Conservation (phyloP, 2,113 vertebrate species). For the Chamaetylas fuelleborni region DNA sequence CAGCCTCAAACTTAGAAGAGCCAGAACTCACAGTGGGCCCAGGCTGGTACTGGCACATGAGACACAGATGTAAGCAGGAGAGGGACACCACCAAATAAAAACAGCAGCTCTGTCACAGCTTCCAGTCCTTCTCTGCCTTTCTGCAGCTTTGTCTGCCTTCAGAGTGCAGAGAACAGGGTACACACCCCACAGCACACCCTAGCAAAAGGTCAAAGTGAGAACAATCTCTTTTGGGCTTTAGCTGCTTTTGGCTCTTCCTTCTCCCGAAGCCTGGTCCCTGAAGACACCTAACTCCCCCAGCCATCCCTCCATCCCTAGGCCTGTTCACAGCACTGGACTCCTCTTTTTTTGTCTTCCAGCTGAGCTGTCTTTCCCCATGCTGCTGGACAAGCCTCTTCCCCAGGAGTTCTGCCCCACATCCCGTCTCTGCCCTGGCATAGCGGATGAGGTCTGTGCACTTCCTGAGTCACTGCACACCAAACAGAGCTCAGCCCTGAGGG, state of each 20-base stretch:
- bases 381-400: fast-evolving
- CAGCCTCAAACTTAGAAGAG: neutral
- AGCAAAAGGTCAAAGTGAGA: neutral
- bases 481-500: neutral
- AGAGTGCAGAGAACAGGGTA: fast-evolving
- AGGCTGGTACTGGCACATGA: fast-evolving
- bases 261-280: neutral
- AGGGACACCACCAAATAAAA: neutral
- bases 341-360: neutral
- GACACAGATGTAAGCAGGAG: fast-evolving
- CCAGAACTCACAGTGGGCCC: neutral
- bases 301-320: neutral
- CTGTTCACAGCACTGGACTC: neutral
- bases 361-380: neutral
- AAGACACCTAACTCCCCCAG: neutral
- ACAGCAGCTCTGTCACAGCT: neutral
- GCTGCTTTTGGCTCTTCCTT: neutral
- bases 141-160: neutral
- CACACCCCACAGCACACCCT: neutral
- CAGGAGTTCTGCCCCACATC: neutral
- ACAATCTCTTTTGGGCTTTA: neutral
- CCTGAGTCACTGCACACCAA: too few relatives aligned
- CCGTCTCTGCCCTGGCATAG: fast-evolving
- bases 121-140: neutral
- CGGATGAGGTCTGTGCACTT: fast-evolving